Conservation (phyloP, 1,140 invertebrate genomes). For the Gonioctena quinquepunctata region DNA sequence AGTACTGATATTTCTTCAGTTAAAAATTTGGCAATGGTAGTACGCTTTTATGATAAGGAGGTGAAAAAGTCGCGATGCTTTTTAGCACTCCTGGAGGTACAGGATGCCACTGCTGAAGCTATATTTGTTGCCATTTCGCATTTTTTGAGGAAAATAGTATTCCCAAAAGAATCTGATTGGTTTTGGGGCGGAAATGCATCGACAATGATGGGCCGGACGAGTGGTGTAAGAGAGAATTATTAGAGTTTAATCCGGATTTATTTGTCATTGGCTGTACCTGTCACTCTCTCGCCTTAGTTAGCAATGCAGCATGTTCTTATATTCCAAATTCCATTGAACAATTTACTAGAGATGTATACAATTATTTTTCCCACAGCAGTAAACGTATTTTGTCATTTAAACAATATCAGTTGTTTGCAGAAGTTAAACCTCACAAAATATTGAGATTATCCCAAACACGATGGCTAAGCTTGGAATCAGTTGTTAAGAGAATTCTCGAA, state of each 20-base stretch:
- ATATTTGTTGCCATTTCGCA: too few relatives aligned
- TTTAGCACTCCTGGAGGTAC: too few relatives aligned
- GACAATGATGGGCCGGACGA: too few relatives aligned
- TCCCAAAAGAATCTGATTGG: too few relatives aligned
- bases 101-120: too few relatives aligned
- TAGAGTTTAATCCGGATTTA: slow-evolving; percentile 48
- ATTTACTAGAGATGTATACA: slow-evolving; percentile 41
- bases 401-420: background rate
- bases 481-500: slow-evolving; percentile 32
- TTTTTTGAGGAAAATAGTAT: too few relatives aligned
- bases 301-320: slow-evolving; percentile 38
- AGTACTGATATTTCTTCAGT: too few relatives aligned
- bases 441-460: slow-evolving; percentile 36
- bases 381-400: background rate
- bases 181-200: too few relatives aligned
- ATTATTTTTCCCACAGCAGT: slow-evolving; percentile 34
- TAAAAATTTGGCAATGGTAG: too few relatives aligned
- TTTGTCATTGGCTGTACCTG: slow-evolving; percentile 53
- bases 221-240: too few relatives aligned
- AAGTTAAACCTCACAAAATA: background rate
- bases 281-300: slow-evolving; percentile 48
- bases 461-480: slow-evolving; percentile 44
- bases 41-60: too few relatives aligned
- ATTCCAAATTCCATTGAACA: slow-evolving; percentile 48
- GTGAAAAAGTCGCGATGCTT: too few relatives aligned